Evolutionary conservation across 2,797 vertebrate species (phyloP).

Genomic region (Megaceryle alcyon): DNA sequence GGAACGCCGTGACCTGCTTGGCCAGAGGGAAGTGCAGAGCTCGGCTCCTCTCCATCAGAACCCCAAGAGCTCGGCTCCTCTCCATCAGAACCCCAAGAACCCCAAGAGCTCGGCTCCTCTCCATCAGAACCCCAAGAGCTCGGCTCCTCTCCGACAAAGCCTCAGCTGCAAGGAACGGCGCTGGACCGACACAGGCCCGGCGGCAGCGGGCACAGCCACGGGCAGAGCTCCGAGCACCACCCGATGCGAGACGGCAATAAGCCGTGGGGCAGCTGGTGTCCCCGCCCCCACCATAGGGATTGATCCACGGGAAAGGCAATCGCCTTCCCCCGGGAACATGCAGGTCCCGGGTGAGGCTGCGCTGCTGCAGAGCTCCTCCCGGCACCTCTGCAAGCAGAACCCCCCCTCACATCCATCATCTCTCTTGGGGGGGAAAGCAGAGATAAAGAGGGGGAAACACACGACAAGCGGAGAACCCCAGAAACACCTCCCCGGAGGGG

Average conservation of each 20-base stretch:
- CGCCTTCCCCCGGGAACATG: not conserved
- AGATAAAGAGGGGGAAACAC: accelerated
- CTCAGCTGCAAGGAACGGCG: accelerated
- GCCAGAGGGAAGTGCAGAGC: not conserved
- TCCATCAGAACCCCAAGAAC: accelerated
- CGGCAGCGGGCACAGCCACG: not conserved
- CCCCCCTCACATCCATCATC: not conserved
- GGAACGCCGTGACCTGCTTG: not conserved
- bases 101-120: accelerated
- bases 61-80: accelerated
- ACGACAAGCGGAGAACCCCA: not conserved
- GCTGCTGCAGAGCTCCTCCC: not conserved
- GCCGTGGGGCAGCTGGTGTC: not conserved
- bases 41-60: accelerated
- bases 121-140: accelerated
- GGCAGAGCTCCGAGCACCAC: not conserved
- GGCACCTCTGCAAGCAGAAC: not conserved
- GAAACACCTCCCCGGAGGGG: not conserved
- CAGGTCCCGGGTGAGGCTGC: accelerated
- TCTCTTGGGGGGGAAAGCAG: not conserved
- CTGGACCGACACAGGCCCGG: accelerated
- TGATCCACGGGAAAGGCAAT: accelerated
- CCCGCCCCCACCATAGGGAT: too few species aligned
- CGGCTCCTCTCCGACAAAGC: accelerated
- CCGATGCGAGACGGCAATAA: accelerated